These are phyloP conservation scores for Apaloderma vittatum DNA, from an alignment of 2,113 vertebrate genomes.

Conservation along the genomic window DNA sequence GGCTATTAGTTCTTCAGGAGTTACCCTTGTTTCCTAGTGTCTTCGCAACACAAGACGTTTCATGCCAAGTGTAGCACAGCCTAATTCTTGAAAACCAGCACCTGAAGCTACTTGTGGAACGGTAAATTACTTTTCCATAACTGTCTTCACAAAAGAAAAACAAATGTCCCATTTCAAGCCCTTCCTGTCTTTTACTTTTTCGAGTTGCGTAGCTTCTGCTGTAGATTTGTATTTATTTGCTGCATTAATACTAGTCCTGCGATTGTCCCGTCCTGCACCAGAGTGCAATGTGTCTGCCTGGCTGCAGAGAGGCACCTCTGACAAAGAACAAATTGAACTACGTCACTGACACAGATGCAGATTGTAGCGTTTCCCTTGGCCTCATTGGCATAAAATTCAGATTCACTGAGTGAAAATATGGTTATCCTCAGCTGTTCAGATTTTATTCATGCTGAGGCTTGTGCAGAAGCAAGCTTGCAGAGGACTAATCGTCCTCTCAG, in stretches of 20 bases:
- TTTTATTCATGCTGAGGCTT: background rate
- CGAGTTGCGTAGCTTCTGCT: background rate
- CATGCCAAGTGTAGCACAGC: background rate
- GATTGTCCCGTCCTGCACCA: background rate
- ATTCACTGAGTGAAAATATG: background rate
- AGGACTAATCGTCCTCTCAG: background rate
- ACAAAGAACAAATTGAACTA: background rate
- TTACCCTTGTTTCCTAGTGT: background rate
- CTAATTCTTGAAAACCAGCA: background rate
- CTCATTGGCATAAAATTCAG: background rate
- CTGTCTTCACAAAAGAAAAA: background rate
- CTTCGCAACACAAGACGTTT: background rate
- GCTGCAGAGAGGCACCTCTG: background rate
- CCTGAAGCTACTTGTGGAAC: background rate
- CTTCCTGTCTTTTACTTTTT: background rate
- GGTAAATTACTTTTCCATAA: slow-evolving; percentile 25
- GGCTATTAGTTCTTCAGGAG: background rate
- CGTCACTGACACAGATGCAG: background rate
- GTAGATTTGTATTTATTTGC: background rate
- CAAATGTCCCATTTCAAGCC: background rate
- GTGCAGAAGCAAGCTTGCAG: background rate
- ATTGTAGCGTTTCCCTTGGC: background rate
- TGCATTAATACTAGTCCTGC: background rate
- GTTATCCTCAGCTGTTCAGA: background rate
- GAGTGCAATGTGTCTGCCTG: background rate